phyloP scores from a whole-genome alignment of 2,113 vertebrate genomes.

The Sorex fumeus region DNA sequence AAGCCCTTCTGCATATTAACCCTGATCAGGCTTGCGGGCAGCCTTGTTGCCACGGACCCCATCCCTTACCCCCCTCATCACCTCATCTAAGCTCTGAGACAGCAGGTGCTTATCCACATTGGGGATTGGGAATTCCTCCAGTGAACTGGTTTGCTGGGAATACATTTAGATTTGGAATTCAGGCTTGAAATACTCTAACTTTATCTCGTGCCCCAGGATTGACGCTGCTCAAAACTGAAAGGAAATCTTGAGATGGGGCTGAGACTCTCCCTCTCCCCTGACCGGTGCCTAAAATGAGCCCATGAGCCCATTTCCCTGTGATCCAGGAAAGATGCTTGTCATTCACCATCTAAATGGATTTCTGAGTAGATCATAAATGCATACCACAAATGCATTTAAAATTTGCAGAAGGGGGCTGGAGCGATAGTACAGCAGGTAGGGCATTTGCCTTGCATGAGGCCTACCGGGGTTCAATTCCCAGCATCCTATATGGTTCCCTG shows the following conservation, averaged over 20 bases:
- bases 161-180: not conserved
- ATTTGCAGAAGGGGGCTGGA: too few relatives aligned
- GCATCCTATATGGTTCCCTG: too few relatives aligned
- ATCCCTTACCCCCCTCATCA: too few relatives aligned
- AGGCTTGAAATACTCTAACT: not conserved
- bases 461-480: too few relatives aligned
- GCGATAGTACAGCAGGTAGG: too few relatives aligned
- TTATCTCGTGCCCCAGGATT: not conserved
- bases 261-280: too few relatives aligned
- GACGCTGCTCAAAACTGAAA: not conserved
- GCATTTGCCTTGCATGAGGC: too few relatives aligned
- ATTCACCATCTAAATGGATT: not conserved
- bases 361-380: not conserved
- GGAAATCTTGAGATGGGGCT: accelerated
- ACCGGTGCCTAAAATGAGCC: accelerated
- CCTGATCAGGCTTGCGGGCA: too few relatives aligned
- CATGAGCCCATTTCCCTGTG: not conserved
- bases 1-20: too few relatives aligned
- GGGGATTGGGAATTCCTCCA: not conserved
- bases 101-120: too few relatives aligned
- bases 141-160: not conserved
- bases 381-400: not conserved
- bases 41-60: too few relatives aligned
- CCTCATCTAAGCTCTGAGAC: too few relatives aligned
- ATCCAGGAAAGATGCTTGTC: not conserved